Percentiles rank a stretch among this genome's conserved stretches.
These are phyloP conservation scores for Apistogramma diplotaenia DNA, from an alignment of 2,113 vertebrate genomes.

Conservation along the genomic window DNA sequence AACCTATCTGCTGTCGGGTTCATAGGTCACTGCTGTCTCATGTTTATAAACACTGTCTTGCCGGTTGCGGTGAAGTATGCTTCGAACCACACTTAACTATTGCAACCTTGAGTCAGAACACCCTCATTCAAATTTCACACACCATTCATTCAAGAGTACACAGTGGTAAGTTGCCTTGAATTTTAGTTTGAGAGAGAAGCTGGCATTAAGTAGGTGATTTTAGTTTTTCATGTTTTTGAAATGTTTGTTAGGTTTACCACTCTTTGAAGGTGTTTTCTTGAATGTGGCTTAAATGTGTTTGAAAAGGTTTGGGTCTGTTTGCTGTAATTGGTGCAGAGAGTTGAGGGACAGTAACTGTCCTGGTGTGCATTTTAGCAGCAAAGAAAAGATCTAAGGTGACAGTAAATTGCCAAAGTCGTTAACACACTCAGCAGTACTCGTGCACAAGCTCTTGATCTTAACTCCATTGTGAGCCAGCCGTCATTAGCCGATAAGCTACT, in stretches of 20 bases:
- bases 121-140: constrained; percentile 36
- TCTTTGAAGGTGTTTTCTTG: not conserved
- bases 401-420: not conserved
- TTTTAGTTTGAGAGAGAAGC: not conserved
- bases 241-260: not conserved
- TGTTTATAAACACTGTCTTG: constrained; percentile 75
- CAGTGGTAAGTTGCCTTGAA: constrained; percentile 55
- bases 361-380: not conserved
- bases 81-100: constrained; percentile 49
- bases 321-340: not conserved
- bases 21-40: constrained; percentile 74
- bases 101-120: constrained; percentile 30
- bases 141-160: not conserved
- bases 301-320: not conserved
- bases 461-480: not conserved
- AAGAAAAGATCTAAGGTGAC: not conserved
- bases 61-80: constrained; percentile 36
- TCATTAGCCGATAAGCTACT: constrained; percentile 20
- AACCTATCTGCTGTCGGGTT: constrained; percentile 69
- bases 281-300: not conserved
- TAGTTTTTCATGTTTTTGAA: not conserved
- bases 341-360: not conserved
- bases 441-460: not conserved
- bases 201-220: not conserved
- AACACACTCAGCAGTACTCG: not conserved